A percentile compares a stretch with the other conserved stretches of the same genome.
These are phyloP conservation scores for Cyclopterus lumpus DNA, from an alignment of 2,797 vertebrate species.

Conservation along the genomic window DNA sequence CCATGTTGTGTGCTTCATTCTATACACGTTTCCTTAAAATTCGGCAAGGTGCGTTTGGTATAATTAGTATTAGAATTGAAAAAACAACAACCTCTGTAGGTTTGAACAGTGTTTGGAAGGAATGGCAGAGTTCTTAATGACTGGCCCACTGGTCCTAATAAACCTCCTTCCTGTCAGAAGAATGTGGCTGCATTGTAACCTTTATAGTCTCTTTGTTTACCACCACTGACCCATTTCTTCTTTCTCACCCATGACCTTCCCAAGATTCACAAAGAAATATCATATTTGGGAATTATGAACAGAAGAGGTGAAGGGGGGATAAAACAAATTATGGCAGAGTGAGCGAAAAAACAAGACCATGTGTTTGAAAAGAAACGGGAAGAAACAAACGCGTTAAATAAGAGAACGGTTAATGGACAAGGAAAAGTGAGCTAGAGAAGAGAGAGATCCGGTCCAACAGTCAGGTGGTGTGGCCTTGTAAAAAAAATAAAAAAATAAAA, in stretches of 20 bases:
- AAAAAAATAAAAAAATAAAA: slow-evolving; percentile 58
- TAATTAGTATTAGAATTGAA: neutral
- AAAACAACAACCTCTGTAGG: neutral
- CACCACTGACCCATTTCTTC: slow-evolving; percentile 7
- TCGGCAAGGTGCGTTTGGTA: neutral
- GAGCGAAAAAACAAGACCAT: neutral
- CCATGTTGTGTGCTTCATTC: neutral
- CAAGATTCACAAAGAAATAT: neutral
- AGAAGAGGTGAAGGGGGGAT: neutral
- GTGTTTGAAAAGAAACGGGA: neutral
- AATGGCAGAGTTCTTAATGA: neutral
- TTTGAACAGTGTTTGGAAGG: neutral
- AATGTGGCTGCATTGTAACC: neutral
- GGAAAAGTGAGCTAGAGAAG: slow-evolving; percentile 20
- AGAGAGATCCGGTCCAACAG: slow-evolving; percentile 64
- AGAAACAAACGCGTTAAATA: slow-evolving; percentile 24
- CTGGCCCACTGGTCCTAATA: neutral
- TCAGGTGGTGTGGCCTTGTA: slow-evolving; percentile 57
- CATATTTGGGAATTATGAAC: neutral
- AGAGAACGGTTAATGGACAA: slow-evolving; percentile 43
- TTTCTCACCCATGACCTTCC: neutral
- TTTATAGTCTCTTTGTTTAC: neutral
- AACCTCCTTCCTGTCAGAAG: slow-evolving; percentile 3
- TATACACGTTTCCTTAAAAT: neutral
- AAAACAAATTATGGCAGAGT: neutral